A percentile compares a stretch with the other conserved stretches of the same genome.
Conservation (phyloP, 2,888 invertebrate species). For the Ectropis crepuscularia region DNA sequence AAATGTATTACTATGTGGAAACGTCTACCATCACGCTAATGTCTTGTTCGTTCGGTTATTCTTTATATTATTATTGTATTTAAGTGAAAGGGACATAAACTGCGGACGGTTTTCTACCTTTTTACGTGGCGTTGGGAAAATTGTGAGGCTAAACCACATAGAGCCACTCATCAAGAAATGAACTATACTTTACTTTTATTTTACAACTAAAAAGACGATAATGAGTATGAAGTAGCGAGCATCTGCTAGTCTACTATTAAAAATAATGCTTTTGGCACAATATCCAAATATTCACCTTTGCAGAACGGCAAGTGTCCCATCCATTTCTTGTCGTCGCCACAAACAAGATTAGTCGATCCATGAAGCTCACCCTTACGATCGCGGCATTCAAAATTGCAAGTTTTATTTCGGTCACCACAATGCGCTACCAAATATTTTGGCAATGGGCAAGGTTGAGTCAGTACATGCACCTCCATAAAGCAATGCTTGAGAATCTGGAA, state of each 20-base stretch:
- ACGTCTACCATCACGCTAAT: too few species aligned
- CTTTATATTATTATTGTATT: too few species aligned
- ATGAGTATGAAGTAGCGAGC: too few species aligned
- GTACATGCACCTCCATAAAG: conserved; percentile 73
- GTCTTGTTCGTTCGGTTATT: too few species aligned
- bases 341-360: conserved; percentile 57
- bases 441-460: conserved; percentile 68
- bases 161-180: too few species aligned
- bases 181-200: too few species aligned
- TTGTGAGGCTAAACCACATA: too few species aligned
- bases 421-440: conserved; percentile 65
- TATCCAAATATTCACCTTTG: conserved; percentile 53
- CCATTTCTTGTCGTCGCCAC: conserved; percentile 67
- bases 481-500: conserved; percentile 73
- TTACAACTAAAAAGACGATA: too few species aligned
- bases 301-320: conserved; percentile 68
- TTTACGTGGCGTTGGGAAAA: too few species aligned
- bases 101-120: too few species aligned
- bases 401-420: conserved; percentile 58
- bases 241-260: not conserved
- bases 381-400: conserved; percentile 72
- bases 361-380: conserved; percentile 58
- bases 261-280: conserved; percentile 17
- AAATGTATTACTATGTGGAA: too few species aligned
- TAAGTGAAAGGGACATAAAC: too few species aligned